Base-by-base conservation (phyloP, 2,888 invertebrate species). In the Drosophila emarginata region DNA sequence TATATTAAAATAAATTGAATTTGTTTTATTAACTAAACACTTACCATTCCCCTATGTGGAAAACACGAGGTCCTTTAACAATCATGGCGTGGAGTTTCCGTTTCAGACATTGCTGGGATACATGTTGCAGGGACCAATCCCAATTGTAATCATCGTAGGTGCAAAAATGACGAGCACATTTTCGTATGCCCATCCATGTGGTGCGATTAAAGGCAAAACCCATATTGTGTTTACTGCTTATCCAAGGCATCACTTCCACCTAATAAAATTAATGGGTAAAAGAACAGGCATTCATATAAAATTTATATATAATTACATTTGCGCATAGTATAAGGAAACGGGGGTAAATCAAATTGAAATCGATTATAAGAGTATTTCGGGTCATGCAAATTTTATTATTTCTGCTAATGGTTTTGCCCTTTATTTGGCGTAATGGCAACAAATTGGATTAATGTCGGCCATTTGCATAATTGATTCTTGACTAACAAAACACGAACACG, bases 1-100 rank as follows among this genome's bases (percentile, higher is more conserved):
- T 23, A 14, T 4, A n/a, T 2, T n/a, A 4, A 6, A 11, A 37
- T 60, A 15, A 21, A 37, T 4, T 6, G 12, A 1, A 45, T 18
- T 51, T 26, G 23, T 5, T 23, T 6, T 12, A 11, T 2, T 6
- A 1, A 32, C 5, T 21, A 18, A 5, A 26, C 2, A 67, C 94
- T 93, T 91, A 98, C 98, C 99, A 99, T 93, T 99, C 99, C 32
- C 99, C 99, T 87, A 99, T 98, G 93, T 99, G 99, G 92, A 99
- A 98, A 67, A 99, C 98, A 69, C 99, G 92, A 0, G 99, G 98
- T 0, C 98, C 97, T 86, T 97, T 95, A 89, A 97, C 95, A 79
- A 98, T 95, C 93, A 99, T 95, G 1, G 98, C 96, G 79, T 96
- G 95, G 72, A 99, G 94, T 81, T 96, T 96, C 64, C 93, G 93